phyloP scores from a whole-genome alignment of 2,888 invertebrate species.

The Aphrophora alni region DNA sequence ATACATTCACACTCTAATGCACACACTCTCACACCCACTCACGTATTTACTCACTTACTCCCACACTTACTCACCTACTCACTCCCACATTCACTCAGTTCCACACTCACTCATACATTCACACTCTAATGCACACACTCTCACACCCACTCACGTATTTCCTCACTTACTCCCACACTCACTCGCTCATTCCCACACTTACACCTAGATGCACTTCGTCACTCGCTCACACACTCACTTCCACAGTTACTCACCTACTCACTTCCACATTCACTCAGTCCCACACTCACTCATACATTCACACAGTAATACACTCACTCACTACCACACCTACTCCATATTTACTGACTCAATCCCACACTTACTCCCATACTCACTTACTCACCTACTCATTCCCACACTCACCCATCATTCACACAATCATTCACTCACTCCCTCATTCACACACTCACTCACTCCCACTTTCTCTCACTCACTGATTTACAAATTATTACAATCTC shows the following conservation, averaged over 20 bases:
- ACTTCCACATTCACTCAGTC: not conserved
- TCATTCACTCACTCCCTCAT: too few relatives aligned
- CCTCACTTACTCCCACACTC: not conserved
- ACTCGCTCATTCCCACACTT: not conserved
- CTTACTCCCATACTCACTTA: not conserved
- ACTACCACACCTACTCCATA: not conserved
- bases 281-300: not conserved
- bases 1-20: not conserved
- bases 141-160: not conserved
- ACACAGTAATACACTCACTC: not conserved
- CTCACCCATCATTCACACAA: not conserved
- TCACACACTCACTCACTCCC: not conserved
- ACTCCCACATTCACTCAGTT: not conserved
- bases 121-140: not conserved
- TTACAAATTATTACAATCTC: too few relatives aligned
- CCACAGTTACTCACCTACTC: not conserved
- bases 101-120: slow-evolving; percentile 10
- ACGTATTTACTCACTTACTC: too few relatives aligned
- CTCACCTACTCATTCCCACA: not conserved
- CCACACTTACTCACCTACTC: not conserved
- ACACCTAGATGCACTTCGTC: too few relatives aligned
- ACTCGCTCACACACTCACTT: too few relatives aligned
- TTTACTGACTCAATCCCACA: not conserved
- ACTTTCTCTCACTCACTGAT: too few relatives aligned
- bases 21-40: too few relatives aligned